Percentiles rank a stretch among this genome's conserved stretches.
Conservation (phyloP, 2,888 invertebrate genomes). For the Drosophila glabriapex region DNA sequence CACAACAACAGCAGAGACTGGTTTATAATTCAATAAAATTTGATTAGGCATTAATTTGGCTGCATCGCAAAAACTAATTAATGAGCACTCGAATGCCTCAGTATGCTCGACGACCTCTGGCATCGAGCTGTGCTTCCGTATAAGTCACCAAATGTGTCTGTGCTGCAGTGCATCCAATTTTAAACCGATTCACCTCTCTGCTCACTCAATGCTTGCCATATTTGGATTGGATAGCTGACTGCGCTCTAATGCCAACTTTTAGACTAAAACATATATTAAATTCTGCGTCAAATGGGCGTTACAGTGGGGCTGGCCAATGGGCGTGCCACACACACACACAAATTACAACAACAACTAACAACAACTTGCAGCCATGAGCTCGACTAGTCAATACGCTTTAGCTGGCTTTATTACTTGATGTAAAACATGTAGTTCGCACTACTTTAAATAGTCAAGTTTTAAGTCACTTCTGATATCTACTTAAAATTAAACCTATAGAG, state of each 20-base stretch:
- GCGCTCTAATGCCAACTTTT: constrained; percentile 70
- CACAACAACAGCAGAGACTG: constrained; percentile 55
- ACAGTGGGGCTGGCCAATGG: constrained; percentile 49
- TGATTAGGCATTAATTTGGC: constrained; percentile 80
- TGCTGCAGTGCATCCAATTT: background rate
- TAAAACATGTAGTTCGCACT: background rate
- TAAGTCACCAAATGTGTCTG: constrained; percentile 11
- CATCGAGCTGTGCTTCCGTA: constrained; percentile 49
- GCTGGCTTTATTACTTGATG: background rate
- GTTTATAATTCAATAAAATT: constrained; percentile 82
- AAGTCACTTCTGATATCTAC: background rate
- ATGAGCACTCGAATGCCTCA: constrained; percentile 62
- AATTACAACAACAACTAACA: constrained; percentile 17
- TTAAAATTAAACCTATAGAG: background rate
- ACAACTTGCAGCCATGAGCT: constrained; percentile 13
- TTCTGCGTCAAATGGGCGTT: constrained; percentile 62
- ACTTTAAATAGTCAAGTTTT: background rate
- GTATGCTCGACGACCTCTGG: constrained; percentile 26
- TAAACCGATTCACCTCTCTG: background rate
- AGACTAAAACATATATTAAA: constrained; percentile 71
- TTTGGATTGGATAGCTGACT: constrained; percentile 49
- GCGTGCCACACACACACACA: constrained; percentile 41
- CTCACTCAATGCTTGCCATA: constrained; percentile 20
- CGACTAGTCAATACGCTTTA: background rate
- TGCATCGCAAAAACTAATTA: constrained; percentile 69